Evolutionary conservation across 2,113 vertebrate species (phyloP).

Genomic region (Cyanoderma ruficeps): DNA sequence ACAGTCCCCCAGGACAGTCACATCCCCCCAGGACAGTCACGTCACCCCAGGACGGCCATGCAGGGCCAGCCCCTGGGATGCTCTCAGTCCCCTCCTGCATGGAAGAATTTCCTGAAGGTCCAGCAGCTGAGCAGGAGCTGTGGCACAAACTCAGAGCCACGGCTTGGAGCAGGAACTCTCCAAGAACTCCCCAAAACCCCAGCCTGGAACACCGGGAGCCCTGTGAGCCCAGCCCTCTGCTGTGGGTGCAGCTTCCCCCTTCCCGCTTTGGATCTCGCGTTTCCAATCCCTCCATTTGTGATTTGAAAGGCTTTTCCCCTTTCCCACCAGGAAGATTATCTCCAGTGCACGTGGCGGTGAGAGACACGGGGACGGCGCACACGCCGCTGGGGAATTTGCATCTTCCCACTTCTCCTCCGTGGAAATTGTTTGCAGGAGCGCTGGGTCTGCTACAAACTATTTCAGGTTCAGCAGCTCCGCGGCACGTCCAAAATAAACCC

Average conservation of each 20-base stretch:
- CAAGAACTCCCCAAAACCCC: rapidly evolving
- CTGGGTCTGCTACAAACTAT: neutral
- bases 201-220: rapidly evolving
- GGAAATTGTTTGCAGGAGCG: neutral
- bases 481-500: neutral
- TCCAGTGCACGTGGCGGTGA: rapidly evolving
- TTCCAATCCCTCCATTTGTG: rapidly evolving
- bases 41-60: neutral
- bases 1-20: too few species aligned
- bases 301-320: neutral
- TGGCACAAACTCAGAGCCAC: neutral
- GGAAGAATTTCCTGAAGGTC: rapidly evolving
- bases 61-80: neutral
- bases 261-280: rapidly evolving
- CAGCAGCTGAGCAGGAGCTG: neutral
- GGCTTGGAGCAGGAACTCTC: rapidly evolving
- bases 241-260: rapidly evolving
- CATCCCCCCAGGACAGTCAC: too few species aligned
- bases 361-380: rapidly evolving
- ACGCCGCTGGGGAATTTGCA: rapidly evolving
- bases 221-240: neutral
- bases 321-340: rapidly evolving
- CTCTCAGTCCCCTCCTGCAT: rapidly evolving
- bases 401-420: neutral
- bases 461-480: neutral